A percentile compares a stretch with the other conserved stretches of the same genome.
phyloP scores from a whole-genome alignment of 2,797 vertebrate genomes.

The Sebastes hopkinsi region DNA sequence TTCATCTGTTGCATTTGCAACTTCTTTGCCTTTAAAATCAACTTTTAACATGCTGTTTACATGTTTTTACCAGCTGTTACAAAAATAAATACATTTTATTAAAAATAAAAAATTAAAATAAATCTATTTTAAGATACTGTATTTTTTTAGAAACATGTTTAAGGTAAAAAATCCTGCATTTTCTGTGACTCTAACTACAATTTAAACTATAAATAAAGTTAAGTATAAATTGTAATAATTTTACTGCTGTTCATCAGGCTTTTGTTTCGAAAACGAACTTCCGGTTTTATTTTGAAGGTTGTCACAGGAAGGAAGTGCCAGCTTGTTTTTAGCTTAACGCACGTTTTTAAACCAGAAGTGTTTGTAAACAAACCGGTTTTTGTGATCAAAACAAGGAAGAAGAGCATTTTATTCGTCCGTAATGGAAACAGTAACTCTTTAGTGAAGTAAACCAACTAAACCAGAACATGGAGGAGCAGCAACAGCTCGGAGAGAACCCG shows the following conservation, averaged over 20 bases:
- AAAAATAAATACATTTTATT: neutral
- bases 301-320: neutral
- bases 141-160: neutral
- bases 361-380: neutral
- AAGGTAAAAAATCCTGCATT: neutral
- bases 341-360: neutral
- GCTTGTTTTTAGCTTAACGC: neutral
- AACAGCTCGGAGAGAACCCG: neutral
- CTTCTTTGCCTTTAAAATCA: neutral
- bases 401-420: fast-evolving
- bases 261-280: neutral
- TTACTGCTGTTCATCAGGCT: neutral
- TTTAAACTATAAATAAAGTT: too few relatives aligned
- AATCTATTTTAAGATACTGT: too few relatives aligned
- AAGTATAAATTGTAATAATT: too few relatives aligned
- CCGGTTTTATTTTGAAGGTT: constrained; percentile 31
- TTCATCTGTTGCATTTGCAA: neutral
- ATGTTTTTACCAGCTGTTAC: neutral
- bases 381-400: neutral
- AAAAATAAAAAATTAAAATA: too few relatives aligned
- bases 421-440: neutral
- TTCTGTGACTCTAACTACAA: neutral
- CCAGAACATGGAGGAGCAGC: constrained; percentile 25
- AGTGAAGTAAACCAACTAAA: fast-evolving
- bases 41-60: neutral